phyloP scores from a whole-genome alignment of 2,113 vertebrate species.

The Ptilonorhynchus violaceus region DNA sequence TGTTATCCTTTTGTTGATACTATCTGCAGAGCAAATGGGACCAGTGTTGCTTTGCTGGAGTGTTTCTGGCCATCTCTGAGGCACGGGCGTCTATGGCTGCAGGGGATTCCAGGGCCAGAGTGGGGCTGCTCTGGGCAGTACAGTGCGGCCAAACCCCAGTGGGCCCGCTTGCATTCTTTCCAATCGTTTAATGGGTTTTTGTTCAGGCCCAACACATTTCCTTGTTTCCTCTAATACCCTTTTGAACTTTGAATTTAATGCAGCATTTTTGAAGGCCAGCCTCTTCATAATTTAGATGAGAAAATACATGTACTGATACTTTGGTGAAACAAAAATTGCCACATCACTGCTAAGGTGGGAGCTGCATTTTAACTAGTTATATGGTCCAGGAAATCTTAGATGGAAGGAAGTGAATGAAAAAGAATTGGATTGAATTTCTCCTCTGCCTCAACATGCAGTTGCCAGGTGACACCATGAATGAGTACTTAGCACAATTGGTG shows the following conservation, averaged over 20 bases:
- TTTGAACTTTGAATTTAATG: background rate
- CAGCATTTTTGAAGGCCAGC: background rate
- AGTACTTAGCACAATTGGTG: slow-evolving; percentile 57
- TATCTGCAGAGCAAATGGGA: accelerated
- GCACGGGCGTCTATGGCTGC: accelerated
- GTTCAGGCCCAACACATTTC: background rate
- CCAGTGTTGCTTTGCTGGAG: background rate
- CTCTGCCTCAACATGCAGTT: background rate
- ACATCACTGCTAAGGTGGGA: background rate
- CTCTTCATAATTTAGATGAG: background rate
- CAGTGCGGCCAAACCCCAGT: accelerated
- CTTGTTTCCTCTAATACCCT: background rate
- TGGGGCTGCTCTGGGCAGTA: background rate
- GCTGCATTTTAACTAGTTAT: slow-evolving; percentile 22
- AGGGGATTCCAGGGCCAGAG: background rate
- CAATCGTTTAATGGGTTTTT: background rate
- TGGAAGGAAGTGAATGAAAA: slow-evolving; percentile 49
- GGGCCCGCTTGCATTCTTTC: background rate
- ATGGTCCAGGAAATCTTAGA: background rate
- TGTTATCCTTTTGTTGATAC: background rate
- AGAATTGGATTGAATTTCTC: slow-evolving; percentile 63
- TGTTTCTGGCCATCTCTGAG: background rate
- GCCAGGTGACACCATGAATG: slow-evolving; percentile 71
- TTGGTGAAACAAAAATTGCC: background rate
- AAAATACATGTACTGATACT: background rate